A percentile compares a stretch with the other conserved stretches of the same genome.
Conservation (phyloP, 1,140 invertebrate genomes). For the Cyphomyrmex costatus region DNA sequence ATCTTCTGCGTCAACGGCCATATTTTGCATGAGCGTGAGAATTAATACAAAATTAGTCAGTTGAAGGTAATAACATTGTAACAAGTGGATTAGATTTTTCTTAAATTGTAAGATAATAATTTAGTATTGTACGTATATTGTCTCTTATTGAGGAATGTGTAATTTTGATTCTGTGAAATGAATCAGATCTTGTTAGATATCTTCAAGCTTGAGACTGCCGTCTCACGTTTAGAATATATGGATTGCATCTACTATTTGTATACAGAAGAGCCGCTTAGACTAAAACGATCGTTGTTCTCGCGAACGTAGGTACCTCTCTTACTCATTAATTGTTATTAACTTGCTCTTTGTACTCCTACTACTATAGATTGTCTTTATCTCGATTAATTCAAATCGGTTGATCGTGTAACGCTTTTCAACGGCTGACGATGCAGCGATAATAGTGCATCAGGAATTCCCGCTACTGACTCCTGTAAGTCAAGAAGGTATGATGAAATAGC, state of each 20-base stretch:
- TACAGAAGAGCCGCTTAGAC: background rate
- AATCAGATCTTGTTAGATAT: slow-evolving; percentile 19
- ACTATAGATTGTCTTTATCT: slow-evolving; percentile 69
- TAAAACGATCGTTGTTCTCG: slow-evolving; percentile 37
- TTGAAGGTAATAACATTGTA: slow-evolving; percentile 1
- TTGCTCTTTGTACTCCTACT: slow-evolving; percentile 75
- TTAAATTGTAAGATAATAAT: slow-evolving; percentile 48
- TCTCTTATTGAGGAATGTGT: slow-evolving; percentile 17
- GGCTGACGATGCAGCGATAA: slow-evolving; percentile 44
- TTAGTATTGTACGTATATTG: slow-evolving; percentile 16
- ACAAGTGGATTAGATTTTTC: slow-evolving; percentile 40
- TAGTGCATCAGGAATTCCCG: slow-evolving; percentile 39
- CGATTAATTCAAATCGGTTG: slow-evolving; percentile 64
- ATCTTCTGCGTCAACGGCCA: slow-evolving; percentile 49
- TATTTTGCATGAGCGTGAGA: slow-evolving; percentile 38
- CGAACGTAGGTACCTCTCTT: slow-evolving; percentile 55
- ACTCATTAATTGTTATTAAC: slow-evolving; percentile 70
- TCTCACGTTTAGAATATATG: slow-evolving; percentile 15
- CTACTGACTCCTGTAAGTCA: slow-evolving; percentile 20
- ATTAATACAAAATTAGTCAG: slow-evolving; percentile 35
- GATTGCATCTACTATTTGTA: slow-evolving; percentile 11
- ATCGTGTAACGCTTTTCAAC: slow-evolving; percentile 65
- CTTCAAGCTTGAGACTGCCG: background rate
- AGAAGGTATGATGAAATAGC: slow-evolving; percentile 52
- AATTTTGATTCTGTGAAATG: slow-evolving; percentile 30